These are phyloP conservation scores for Bradypodion pumilum DNA, from an alignment of 2,797 vertebrate species.

Conservation along the genomic window DNA sequence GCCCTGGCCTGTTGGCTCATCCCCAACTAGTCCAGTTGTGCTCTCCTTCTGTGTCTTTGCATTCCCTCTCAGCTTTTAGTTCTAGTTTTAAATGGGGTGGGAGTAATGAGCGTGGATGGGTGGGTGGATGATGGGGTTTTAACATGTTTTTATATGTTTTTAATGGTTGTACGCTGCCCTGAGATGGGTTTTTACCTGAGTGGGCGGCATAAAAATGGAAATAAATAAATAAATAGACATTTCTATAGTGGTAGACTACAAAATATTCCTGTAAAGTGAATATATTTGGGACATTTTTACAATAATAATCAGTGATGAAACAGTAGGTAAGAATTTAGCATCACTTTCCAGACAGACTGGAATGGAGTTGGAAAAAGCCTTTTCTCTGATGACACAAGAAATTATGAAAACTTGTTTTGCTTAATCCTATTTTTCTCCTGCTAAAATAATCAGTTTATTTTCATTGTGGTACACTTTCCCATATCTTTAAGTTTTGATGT, in stretches of 20 bases:
- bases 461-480: neutral
- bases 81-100: too few species aligned
- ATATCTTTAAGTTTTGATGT: constrained; percentile 9
- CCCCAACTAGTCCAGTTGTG: too few species aligned
- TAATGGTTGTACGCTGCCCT: too few species aligned
- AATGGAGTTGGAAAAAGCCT: neutral
- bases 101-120: too few species aligned
- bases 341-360: neutral
- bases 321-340: neutral
- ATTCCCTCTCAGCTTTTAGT: too few species aligned
- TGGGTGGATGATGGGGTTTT: too few species aligned
- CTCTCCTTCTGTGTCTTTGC: too few species aligned
- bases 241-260: neutral
- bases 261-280: neutral
- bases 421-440: neutral
- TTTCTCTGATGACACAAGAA: neutral
- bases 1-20: too few species aligned
- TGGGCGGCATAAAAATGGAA: too few species aligned
- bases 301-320: neutral
- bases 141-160: too few species aligned
- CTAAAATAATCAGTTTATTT: constrained; percentile 16
- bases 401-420: neutral
- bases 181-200: too few species aligned
- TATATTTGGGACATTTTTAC: neutral
- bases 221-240: too few species aligned